These are phyloP conservation scores for Drosophila macrothrix DNA, from an alignment of 2,888 invertebrate species.

Conservation along the genomic window DNA sequence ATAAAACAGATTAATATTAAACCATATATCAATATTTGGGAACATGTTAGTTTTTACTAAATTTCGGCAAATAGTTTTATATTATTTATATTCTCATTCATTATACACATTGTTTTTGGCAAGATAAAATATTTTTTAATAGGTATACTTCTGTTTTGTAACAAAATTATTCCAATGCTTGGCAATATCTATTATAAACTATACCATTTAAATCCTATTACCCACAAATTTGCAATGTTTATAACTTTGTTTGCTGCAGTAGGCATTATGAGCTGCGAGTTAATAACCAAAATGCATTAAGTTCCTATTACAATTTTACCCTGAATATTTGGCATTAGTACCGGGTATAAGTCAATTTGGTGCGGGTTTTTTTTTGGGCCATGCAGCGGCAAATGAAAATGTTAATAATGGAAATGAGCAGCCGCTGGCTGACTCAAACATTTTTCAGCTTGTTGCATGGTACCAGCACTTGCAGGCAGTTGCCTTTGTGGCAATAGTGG, in stretches of 20 bases:
- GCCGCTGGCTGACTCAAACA: slow-evolving; percentile 47
- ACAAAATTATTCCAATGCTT: neutral
- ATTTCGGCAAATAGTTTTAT: neutral
- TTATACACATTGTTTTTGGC: neutral
- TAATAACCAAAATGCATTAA: slow-evolving; percentile 12
- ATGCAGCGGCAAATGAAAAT: slow-evolving; percentile 67
- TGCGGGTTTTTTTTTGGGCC: slow-evolving; percentile 31
- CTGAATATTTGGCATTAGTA: slow-evolving; percentile 10
- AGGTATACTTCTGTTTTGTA: neutral
- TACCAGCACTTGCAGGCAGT: slow-evolving; percentile 25
- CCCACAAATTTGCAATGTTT: neutral
- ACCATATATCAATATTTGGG: neutral
- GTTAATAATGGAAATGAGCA: slow-evolving; percentile 76
- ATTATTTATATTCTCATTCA: neutral
- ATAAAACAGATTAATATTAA: neutral
- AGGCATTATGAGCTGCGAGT: neutral
- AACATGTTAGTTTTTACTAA: neutral
- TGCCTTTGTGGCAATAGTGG: slow-evolving; percentile 23
- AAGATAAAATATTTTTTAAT: neutral
- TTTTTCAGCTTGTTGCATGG: slow-evolving; percentile 69
- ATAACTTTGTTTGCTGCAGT: neutral
- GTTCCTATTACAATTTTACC: slow-evolving; percentile 18
- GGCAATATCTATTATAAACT: neutral
- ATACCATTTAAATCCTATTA: neutral
- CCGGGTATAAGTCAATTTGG: slow-evolving; percentile 50